Conservation (phyloP, 2,888 invertebrate genomes). For the Nomada goodeniana region DNA sequence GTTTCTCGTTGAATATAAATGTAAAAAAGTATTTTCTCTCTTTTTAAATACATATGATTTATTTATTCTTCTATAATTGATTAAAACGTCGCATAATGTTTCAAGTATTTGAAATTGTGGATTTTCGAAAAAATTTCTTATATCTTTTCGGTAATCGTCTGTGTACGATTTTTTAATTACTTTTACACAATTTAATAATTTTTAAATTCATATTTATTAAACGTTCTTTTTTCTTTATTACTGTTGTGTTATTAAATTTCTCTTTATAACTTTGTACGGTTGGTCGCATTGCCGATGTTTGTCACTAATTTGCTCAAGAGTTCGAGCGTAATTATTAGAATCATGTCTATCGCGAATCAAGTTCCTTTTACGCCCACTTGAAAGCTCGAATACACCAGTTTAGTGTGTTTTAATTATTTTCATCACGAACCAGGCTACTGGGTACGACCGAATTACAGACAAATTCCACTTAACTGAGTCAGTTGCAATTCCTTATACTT, state of each 20-base stretch:
- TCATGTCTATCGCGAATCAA: slow-evolving; percentile 7
- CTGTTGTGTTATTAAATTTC: neutral
- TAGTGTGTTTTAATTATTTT: slow-evolving; percentile 9
- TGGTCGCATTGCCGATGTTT: neutral
- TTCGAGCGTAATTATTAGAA: neutral
- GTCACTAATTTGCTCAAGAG: neutral
- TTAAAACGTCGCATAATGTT: too few species aligned
- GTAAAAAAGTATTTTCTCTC: neutral
- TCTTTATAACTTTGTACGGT: neutral
- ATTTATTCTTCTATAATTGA: too few species aligned
- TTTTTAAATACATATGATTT: neutral
- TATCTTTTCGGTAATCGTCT: too few species aligned
- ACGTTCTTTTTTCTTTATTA: neutral
- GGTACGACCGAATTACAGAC: neutral
- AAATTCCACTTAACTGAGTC: neutral
- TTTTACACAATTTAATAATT: neutral
- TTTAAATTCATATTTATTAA: too few species aligned
- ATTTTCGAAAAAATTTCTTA: too few species aligned
- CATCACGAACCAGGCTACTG: neutral
- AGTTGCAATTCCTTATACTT: neutral
- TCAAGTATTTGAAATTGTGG: too few species aligned
- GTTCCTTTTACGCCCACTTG: neutral
- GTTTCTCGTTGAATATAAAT: neutral
- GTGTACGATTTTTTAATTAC: neutral
- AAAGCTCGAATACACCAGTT: neutral